Evolutionary conservation across 2,888 invertebrate genomes (phyloP), one percentile per base, ranked within the genome.

Genomic region (Seira musarum): DNA sequence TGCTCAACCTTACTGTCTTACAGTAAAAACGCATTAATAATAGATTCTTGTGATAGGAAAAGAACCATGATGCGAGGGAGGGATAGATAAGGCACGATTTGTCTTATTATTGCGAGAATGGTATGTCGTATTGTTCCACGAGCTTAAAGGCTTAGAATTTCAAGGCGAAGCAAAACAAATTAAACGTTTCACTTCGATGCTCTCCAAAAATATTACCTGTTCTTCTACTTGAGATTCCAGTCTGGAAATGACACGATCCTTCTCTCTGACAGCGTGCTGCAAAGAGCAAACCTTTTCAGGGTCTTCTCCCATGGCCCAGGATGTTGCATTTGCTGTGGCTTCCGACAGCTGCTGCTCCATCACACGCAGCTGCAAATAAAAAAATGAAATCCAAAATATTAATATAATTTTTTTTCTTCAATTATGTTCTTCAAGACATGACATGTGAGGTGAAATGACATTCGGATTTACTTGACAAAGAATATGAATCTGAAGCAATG

Each of bases 181-280:
- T 68, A 76, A 69, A 69, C 57, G 46, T 69, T 61, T 61, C 13
- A 5, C 40, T 40, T 40, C 13, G 13, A 40, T 40, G 40, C 40
- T 40, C 40, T 8, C 67, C 53, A 40, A 40, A 40, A 66, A 22
- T n/a, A 84, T 87, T 89, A 94, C 94, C 92, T 95, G 95, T 90
- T 95, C 95, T 90, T 95, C 95, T 86, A 96, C 94, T 90, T 94
- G 95, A 87, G 93, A 93, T 89, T 94, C 94, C 88, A 95, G 91
- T 88, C 93, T 93, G 88, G 92, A 91, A 89, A 95, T 94, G 82
- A 89, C 89, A 75, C 89, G 88, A 85, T 90, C 91, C 87, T 91
- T 91, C 84, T 91, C 91, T 88, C 90, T 82, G 74, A 87, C 86
- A 71, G 87, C 83, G 73, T 85, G 82, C 83, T 87, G 86, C 76